phyloP scores from a whole-genome alignment of 35 echinoderm and acorn worm genomes.

The Nesometra sesokonis region DNA sequence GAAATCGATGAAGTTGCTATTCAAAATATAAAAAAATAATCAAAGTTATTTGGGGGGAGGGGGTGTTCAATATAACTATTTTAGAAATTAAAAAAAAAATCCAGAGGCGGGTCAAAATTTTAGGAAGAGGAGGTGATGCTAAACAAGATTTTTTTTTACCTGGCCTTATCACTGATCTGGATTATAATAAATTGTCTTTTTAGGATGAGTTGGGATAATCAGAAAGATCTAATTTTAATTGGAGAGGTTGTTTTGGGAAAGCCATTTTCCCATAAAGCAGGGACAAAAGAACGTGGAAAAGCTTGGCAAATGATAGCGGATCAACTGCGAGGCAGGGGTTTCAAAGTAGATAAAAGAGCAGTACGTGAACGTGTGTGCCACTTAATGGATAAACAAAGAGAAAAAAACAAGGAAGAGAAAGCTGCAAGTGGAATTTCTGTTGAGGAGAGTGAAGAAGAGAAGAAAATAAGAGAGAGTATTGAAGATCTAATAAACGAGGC shows the following conservation, averaged over 20 bases:
- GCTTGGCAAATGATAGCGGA: slow-evolving; percentile 11
- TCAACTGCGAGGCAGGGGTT: background rate
- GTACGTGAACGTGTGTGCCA: background rate
- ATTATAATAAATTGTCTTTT: background rate
- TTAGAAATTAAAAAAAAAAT: too few species aligned
- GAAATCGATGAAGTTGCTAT: too few species aligned
- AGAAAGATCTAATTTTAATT: background rate
- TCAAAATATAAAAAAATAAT: too few species aligned
- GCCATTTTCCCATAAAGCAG: background rate
- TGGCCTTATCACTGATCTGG: too few species aligned
- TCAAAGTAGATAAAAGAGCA: slow-evolving; percentile 21
- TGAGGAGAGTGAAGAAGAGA: slow-evolving; percentile 12
- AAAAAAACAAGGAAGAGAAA: slow-evolving; percentile 19
- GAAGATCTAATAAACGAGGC: slow-evolving; percentile 16
- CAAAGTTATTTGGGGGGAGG: too few species aligned
- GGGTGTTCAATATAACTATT: too few species aligned
- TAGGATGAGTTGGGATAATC: slow-evolving; percentile 28
- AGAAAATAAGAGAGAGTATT: background rate
- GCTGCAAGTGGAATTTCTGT: slow-evolving; percentile 13
- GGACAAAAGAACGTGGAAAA: slow-evolving; percentile 8
- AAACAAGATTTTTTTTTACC: too few species aligned
- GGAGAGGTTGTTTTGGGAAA: slow-evolving; percentile 7
- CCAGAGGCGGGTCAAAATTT: too few species aligned
- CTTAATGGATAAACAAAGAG: slow-evolving; percentile 17
- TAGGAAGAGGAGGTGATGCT: too few species aligned